Base-by-base conservation (phyloP, 1,140 invertebrate species). In the Vollenhovia emeryi region DNA sequence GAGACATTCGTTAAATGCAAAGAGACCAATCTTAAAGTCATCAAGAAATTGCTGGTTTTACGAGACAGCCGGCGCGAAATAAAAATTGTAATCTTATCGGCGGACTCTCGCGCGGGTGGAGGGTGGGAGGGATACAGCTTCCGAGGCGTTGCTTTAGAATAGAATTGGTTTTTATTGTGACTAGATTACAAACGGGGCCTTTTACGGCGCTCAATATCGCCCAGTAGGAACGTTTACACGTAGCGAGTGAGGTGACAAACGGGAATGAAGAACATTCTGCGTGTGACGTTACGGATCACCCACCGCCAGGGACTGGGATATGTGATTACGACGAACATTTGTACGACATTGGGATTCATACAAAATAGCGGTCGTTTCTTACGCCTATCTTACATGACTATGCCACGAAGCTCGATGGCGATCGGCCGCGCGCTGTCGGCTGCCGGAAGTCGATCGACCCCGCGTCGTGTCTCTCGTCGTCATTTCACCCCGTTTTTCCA, bases 141-240 rank as follows among this genome's bases (percentile, higher is more conserved):
- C 21, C 66, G 66, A 64, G 62, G 74, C 79, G 24, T 52, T 82
- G 48, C 2, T 43, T 85, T 94, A 95, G 94, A 95, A 94, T 95
- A 94, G 93, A 94, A 94, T 94, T 94, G 93, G 91, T 92, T 95
- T 94, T 95, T 94, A 95, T 95, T 94, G 94, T 94, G 94, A 94
- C 94, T 95, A 95, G 94, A 95, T 94, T 95, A 95, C 93, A 95
- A 95, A 94, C 93, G 92, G 93, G 93, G 91, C 92, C 92, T 87
- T 73, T 92, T 87, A 87, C 91, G 92, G 92, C 93, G 92, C 87
- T 90, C 87, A 89, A 92, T 92, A 90, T 89, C 92, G 92, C 89
- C 93, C 93, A 93, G 91, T 93, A 95, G 92, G 93, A 95, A 94
- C 93, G 92, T 93, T 89, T 89, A 94, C 91, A 94, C 91, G 89